Evolutionary conservation across 2,113 vertebrate species (phyloP).

Genomic region (Furnarius figulus): DNA sequence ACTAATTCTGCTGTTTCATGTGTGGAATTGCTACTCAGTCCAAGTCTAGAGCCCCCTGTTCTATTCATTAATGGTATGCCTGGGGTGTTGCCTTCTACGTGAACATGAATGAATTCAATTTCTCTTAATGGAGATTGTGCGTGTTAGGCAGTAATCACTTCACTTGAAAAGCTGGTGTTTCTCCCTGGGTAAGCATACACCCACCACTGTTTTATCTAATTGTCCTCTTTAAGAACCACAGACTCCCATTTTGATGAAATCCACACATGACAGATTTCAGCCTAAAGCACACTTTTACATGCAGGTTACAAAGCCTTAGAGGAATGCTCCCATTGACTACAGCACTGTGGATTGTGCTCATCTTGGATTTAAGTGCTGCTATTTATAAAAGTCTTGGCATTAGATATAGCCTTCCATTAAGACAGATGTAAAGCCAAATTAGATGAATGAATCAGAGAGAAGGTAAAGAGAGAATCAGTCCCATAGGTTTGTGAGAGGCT

Average conservation of each 20-base stretch:
- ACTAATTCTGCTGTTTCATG: neutral
- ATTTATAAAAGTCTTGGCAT: neutral
- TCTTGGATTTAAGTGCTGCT: conserved; percentile 26
- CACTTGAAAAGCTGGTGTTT: neutral
- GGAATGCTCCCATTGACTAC: neutral
- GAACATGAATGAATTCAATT: neutral
- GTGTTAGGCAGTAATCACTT: neutral
- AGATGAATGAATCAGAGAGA: neutral
- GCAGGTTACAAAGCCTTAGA: neutral
- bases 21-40: neutral
- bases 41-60: neutral
- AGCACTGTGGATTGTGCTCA: neutral
- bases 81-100: neutral
- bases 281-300: neutral
- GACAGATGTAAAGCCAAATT: neutral
- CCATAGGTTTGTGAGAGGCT: neutral
- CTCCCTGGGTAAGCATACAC: neutral
- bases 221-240: neutral
- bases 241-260: neutral
- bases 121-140: neutral
- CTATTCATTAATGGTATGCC: neutral
- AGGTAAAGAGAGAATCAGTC: neutral
- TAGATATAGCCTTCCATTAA: neutral
- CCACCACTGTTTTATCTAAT: neutral
- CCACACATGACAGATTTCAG: neutral